Conservation (phyloP, 2,113 vertebrate genomes). For the Cygnus atratus region DNA sequence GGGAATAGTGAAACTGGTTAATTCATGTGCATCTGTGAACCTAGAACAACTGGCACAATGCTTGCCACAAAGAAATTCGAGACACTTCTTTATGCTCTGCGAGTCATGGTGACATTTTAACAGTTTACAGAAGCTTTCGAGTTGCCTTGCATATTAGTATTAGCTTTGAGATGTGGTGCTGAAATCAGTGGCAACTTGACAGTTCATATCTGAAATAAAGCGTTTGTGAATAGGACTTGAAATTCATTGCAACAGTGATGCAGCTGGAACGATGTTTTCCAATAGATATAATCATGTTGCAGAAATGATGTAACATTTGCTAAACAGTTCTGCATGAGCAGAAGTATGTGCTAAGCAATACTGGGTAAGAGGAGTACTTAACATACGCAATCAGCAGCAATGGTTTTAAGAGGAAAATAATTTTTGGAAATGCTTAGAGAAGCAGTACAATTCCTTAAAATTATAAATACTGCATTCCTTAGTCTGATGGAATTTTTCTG, state of each 20-base stretch:
- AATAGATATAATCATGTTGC: neutral
- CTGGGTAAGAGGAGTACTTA: neutral
- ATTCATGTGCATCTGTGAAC: neutral
- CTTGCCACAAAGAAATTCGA: neutral
- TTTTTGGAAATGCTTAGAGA: neutral
- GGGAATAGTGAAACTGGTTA: neutral
- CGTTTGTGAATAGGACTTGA: neutral
- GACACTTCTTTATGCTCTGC: neutral
- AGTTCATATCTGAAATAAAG: neutral
- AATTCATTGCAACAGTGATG: neutral
- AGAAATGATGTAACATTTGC: neutral
- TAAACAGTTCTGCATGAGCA: neutral
- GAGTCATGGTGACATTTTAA: neutral
- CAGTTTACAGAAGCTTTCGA: neutral
- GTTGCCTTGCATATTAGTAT: neutral
- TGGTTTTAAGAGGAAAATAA: neutral
- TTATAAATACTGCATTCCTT: neutral
- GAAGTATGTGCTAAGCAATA: neutral
- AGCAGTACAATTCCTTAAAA: neutral
- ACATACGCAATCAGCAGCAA: neutral
- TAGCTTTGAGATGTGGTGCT: neutral
- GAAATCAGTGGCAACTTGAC: neutral
- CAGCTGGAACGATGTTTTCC: neutral
- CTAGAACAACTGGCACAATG: neutral
- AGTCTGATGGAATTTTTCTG: neutral